Base-by-base conservation (phyloP, 1,140 invertebrate species). In the Musca vetustissima region DNA sequence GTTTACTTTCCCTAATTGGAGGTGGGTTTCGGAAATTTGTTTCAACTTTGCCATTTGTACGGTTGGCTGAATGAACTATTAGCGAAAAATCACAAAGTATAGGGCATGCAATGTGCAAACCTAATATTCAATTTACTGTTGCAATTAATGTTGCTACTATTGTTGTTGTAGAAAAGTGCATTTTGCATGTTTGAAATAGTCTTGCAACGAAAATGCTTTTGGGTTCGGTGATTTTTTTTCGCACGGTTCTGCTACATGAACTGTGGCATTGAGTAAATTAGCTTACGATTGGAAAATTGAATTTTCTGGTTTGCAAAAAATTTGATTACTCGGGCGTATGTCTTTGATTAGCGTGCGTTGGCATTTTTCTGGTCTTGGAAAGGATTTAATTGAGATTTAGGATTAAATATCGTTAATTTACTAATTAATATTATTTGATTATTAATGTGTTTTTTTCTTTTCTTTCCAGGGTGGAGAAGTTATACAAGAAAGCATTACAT, bases 401-500 rank as follows among this genome's bases (percentile, higher is more conserved):
- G 6, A 2, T 43, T 43, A 11, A 43, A n/a, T n/a, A n/a, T n/a
- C n/a, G n/a, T 52, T 9, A 19, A 52, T 8, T 19, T 61, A 17
- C n/a, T 21, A 9, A 61, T 8, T 9, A 13, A 7, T 53, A 64
- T 36, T 53, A 43, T 61, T 61, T 47, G 47, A 36, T 69, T 65
- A 17, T 64, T 64, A 14, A 13, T 66, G 6, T 55, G 6, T 64
- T 50, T 49, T 68, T 22, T 57, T 66, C 28, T 22, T 70, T 68
- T 74, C 72, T 69, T 84, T 86, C 36, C 83, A 95, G 92, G 95
- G 95, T 74, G 95, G 95, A 25, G 95, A 97, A 85, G 92, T 97
- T 72, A 88, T 96, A 76, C 90, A 94, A 78, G 94, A 98, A 84
- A 94, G 90, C 65, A 96, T 98, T 80, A 89, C 89, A 70, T 92